Percentiles rank a stretch among this genome's conserved stretches.
Conservation (phyloP, 2,888 invertebrate genomes). For the Heliothis peltigera region DNA sequence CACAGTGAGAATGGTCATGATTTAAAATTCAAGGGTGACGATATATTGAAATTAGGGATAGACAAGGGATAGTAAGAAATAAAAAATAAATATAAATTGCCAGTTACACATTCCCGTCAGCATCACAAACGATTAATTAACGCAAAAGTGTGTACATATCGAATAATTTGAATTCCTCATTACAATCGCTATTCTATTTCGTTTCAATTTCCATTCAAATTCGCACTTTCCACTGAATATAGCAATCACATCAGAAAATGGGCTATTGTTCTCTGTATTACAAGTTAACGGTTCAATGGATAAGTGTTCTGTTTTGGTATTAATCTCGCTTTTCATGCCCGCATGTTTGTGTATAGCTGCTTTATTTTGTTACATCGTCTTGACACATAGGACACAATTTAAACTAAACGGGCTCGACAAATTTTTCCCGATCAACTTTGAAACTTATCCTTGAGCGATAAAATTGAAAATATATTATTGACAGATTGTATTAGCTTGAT, state of each 20-base stretch:
- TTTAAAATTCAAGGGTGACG: no score
- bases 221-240: constrained; percentile 3
- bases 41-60: no score
- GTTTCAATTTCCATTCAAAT: constrained; percentile 14
- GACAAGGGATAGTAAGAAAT: no score
- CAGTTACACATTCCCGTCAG: background rate
- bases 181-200: constrained; percentile 18
- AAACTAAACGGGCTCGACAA: no score
- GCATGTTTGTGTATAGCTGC: background rate
- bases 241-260: constrained; percentile 24
- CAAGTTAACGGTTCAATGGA: constrained; percentile 19
- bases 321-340: background rate
- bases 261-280: constrained; percentile 3
- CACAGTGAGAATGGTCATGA: no score
- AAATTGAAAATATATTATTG: no score
- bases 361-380: background rate
- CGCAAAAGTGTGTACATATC: constrained; percentile 1
- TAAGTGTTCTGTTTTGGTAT: constrained; percentile 5
- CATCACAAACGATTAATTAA: constrained; percentile 3
- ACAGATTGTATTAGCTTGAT: no score
- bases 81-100: background rate
- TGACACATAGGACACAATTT: background rate
- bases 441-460: no score
- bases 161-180: constrained; percentile 11
- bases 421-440: no score